These are phyloP conservation scores for Lophotriccus pileatus DNA, from an alignment of 2,797 vertebrate genomes.

Conservation along the genomic window DNA sequence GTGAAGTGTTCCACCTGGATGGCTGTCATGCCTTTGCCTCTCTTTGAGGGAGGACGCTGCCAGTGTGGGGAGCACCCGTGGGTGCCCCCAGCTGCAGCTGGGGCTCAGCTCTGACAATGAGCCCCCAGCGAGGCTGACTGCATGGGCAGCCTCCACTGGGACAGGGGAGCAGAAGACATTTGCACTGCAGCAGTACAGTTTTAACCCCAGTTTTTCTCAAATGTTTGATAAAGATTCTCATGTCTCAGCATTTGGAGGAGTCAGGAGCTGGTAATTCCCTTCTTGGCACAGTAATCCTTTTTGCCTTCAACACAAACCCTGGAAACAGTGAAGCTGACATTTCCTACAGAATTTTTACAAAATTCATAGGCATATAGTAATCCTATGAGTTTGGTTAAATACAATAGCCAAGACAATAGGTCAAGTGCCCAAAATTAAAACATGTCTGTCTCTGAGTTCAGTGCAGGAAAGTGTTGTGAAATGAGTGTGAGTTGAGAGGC, in stretches of 20 bases:
- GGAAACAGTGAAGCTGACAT: neutral
- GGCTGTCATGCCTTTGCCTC: neutral
- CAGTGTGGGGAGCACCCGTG: neutral
- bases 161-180: neutral
- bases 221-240: neutral
- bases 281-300: neutral
- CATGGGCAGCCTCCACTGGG: accelerated
- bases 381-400: neutral
- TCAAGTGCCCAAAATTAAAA: neutral
- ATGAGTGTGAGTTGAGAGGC: neutral
- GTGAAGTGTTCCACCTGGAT: neutral
- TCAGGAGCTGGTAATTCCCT: neutral
- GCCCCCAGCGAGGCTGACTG: accelerated
- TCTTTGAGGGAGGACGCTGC: neutral
- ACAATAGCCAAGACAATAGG: neutral
- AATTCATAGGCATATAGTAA: neutral
- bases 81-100: accelerated
- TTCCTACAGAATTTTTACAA: neutral
- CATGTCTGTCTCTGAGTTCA: neutral
- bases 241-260: neutral
- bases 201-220: neutral
- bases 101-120: accelerated
- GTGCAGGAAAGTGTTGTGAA: neutral
- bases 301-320: neutral
- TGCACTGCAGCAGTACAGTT: neutral